phyloP scores from a whole-genome alignment of 1,140 invertebrate species.

The Maconellicoccus hirsutus region DNA sequence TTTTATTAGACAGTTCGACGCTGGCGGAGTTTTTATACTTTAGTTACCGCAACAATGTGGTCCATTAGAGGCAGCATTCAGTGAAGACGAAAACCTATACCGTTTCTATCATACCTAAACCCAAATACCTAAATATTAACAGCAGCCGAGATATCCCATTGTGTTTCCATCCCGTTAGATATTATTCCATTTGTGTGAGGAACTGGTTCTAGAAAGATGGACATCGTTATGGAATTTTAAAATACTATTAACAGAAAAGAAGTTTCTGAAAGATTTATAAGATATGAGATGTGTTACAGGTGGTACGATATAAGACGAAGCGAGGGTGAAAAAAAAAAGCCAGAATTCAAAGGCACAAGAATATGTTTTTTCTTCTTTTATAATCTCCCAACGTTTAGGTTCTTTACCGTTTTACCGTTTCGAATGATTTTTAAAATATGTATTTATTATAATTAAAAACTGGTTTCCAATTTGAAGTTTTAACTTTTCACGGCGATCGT shows the following conservation, averaged over 20 bases:
- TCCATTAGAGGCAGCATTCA: conserved; percentile 6
- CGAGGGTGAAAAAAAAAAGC: not conserved
- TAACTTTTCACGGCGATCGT: conserved; percentile 6
- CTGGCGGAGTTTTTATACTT: not conserved
- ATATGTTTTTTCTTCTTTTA: conserved; percentile 14
- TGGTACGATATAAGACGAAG: not conserved
- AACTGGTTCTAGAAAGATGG: conserved; percentile 20
- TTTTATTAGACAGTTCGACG: conserved; percentile 10
- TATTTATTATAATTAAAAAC: conserved; percentile 22
- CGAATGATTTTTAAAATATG: conserved; percentile 19
- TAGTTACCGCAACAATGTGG: conserved; percentile 12
- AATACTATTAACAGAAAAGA: conserved; percentile 20
- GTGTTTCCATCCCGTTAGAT: conserved; percentile 21
- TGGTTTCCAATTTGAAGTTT: not conserved
- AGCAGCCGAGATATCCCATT: conserved; percentile 18
- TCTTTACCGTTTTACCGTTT: not conserved
- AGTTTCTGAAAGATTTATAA: conserved; percentile 18
- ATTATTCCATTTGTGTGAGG: conserved; percentile 16
- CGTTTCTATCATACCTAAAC: not conserved
- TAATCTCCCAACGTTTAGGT: not conserved
- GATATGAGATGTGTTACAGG: conserved; percentile 20
- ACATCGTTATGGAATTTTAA: conserved; percentile 22
- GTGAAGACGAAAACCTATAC: not conserved
- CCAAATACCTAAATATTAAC: conserved; percentile 19
- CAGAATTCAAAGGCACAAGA: not conserved